Base-by-base conservation (phyloP, 2,888 invertebrate species). In the Athetis lepigone region DNA sequence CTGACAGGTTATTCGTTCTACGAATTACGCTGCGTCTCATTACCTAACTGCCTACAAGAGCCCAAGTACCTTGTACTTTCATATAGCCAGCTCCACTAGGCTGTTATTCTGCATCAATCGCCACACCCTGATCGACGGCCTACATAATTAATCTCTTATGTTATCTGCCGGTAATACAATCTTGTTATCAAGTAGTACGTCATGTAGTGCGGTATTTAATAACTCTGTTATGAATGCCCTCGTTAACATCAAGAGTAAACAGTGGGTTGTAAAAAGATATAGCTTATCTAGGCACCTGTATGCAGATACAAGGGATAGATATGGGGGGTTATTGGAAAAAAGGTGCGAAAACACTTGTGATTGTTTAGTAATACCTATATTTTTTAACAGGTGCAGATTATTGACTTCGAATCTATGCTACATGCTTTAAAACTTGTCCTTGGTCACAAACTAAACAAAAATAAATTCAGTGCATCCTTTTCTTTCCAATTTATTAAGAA, bases 111-210 rank as follows among this genome's bases (percentile, higher is more conserved):
- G 54, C 43, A 42, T 36, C 21, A 13, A 62, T 37, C 19, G 51
- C 36, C 27, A 46, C 46, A 72, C 29, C n/a, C 72, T 51, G 40
- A 64, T 71, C 55, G 71, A 29, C 55, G 40, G 11, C 11, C 13
- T 36, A 19, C 21, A 43, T 18, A 47, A 33, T 33, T 19, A 54
- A 59, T 50, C 27, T 54, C 43, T 4, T 13, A 29, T 46, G 46
- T 40, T 37, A 72, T 57, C 11, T 43, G 8, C 33, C 8, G 8
- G 64, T 72, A 54, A 49, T 72, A 70, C 39, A 51, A 56, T 50
- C 39, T 23, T 6, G 29, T 18, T 37, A 65, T 46, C 25, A 23
- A 23, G 33, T 43, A n/a, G 4, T 40, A 43, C 42, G 37, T 37
- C 21, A 72, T 37, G 25, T 13, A 16, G 33, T 36, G 40, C 25